Base-by-base conservation (phyloP, 2,888 invertebrate species). In the Epinotia demarniana region DNA sequence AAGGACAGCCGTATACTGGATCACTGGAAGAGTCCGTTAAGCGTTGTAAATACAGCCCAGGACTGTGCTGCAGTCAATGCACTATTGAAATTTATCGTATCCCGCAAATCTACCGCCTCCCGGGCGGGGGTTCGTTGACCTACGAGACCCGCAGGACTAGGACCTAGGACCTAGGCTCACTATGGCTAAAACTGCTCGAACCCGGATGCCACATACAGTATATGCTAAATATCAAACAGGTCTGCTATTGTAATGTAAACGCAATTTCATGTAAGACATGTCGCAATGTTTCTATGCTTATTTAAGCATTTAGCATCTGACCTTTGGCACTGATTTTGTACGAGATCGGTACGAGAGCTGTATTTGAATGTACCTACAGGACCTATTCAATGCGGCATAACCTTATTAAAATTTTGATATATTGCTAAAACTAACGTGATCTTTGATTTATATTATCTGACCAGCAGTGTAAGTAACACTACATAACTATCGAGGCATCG, bases 71-170 rank as follows among this genome's bases (percentile, higher is more conserved):
- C 88, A 92, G 90, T 91, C 90, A 91, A 91, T 92, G 91, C 87
- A 90, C 90, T 90, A 91, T 92, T 92, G 92, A 92, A 93, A 92
- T 92, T 93, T 92, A 93, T 92, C 89, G 92, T 91, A 90, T 91
- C 92, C 93, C 89, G 91, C 89, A 87, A 91, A 92, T 91, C 90
- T 92, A 86, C 89, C 87, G 90, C 89, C 89, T 88, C 85, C 85
- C 86, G 86, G 88, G 84, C 89, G 86, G 81, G 39, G 89, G 92
- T 88, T 90, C 91, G 86, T 82, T 84, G 91, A 91, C 92, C 91
- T 87, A 84, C 53, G 49, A 89, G 53, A 53, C 53, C 53, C 53
- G 53, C 53, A 53, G 53, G 53, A 53, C 53, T 53, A 39, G 39
- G 39, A 39, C 66, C 53, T 66, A 66, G 64, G 91, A 89, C 87